Conservation (phyloP, 2,113 vertebrate species). For the Brienomyrus longianalis region DNA sequence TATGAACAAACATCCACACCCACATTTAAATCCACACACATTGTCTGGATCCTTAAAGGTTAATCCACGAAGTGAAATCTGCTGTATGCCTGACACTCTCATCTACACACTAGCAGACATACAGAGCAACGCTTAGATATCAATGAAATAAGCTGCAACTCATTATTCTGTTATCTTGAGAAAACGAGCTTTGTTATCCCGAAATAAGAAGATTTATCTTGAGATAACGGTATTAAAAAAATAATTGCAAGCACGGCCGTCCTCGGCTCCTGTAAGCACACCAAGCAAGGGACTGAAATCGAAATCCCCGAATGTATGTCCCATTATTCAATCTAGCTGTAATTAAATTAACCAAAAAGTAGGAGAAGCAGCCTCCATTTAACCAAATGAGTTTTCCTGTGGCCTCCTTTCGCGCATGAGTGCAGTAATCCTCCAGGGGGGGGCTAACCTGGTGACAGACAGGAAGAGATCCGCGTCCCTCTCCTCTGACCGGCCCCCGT, state of each 20-base stretch:
- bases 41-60: neutral
- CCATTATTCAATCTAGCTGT: neutral
- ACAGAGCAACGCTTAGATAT: neutral
- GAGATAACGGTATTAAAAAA: too few species aligned
- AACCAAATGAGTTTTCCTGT: neutral
- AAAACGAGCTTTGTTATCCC: neutral
- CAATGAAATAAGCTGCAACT: neutral
- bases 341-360: neutral
- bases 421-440: neutral
- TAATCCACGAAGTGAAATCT: neutral
- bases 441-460: conserved; percentile 67
- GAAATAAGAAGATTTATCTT: neutral
- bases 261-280: too few species aligned
- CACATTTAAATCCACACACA: neutral
- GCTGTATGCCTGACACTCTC: neutral
- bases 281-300: neutral
- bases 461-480: conserved; percentile 62
- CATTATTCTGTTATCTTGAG: neutral
- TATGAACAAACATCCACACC: neutral
- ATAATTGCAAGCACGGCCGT: too few species aligned
- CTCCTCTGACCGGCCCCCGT: conserved; percentile 47
- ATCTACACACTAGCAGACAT: neutral
- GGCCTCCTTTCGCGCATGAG: neutral
- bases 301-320: neutral
- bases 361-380: neutral